A percentile compares a stretch with the other conserved stretches of the same genome.
Evolutionary conservation across 2,113 vertebrate species (phyloP).

Genomic region (Alces alces): DNA sequence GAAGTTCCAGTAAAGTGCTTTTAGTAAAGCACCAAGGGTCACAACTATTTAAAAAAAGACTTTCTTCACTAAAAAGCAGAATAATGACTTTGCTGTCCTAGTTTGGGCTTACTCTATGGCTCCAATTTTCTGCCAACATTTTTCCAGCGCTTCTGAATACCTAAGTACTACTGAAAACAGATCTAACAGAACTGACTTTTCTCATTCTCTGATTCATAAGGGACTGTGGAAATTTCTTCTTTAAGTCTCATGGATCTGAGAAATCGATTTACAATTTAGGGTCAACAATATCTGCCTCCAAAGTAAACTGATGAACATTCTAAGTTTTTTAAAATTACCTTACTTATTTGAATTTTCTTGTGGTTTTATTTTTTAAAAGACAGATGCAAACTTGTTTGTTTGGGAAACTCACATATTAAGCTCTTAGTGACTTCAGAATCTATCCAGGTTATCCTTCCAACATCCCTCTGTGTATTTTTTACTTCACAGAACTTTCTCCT

Average conservation of each 20-base stretch:
- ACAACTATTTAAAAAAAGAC: constrained; percentile 57
- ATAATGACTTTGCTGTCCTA: constrained; percentile 80
- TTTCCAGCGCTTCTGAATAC: constrained; percentile 70
- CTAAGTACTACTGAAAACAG: constrained; percentile 45
- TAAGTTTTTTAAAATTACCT: neutral
- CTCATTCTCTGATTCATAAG: constrained; percentile 11
- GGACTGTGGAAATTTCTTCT: constrained; percentile 22
- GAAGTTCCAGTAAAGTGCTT: constrained; percentile 68
- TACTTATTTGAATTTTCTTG: neutral
- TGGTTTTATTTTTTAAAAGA: neutral
- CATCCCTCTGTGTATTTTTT: neutral
- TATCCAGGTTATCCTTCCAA: neutral
- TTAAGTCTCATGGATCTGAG: constrained; percentile 16
- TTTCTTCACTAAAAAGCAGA: constrained; percentile 67
- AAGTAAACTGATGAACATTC: neutral
- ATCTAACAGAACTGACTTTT: constrained; percentile 45
- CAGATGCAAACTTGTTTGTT: neutral
- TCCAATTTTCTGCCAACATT: constrained; percentile 69
- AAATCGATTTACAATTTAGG: neutral
- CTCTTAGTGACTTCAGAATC: constrained; percentile 16
- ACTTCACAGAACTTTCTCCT: neutral
- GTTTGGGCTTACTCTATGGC: constrained; percentile 69
- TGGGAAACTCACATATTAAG: neutral
- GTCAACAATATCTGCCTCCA: neutral
- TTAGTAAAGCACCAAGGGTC: constrained; percentile 58